These are phyloP conservation scores for Dynastes hyllus DNA, from an alignment of 2,888 invertebrate species.

Conservation along the genomic window DNA sequence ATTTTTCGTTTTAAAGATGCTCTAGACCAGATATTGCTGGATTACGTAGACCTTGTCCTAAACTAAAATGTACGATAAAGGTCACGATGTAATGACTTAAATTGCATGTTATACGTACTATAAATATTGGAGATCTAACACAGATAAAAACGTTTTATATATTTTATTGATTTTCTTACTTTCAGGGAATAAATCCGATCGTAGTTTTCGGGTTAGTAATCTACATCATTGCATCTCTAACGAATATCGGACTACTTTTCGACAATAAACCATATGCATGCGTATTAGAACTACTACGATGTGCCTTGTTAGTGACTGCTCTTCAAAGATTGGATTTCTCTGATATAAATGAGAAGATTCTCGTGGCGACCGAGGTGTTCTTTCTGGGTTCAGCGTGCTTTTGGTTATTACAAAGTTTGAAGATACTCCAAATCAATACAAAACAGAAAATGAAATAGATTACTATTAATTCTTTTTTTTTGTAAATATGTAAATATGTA, in stretches of 20 bases:
- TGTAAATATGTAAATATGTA: background rate
- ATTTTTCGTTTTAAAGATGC: background rate
- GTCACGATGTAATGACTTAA: no score
- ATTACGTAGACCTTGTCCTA: no score
- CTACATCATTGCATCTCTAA: slow-evolving; percentile 80
- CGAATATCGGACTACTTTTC: slow-evolving; percentile 82
- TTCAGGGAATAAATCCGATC: slow-evolving; percentile 77
- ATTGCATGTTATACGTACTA: no score
- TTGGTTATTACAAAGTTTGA: slow-evolving; percentile 78
- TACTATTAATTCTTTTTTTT: background rate
- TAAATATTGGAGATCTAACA: no score
- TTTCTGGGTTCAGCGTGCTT: slow-evolving; percentile 77
- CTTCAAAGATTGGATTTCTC: slow-evolving; percentile 70
- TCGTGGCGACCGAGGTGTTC: slow-evolving; percentile 74
- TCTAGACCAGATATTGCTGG: no score
- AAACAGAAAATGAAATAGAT: slow-evolving; percentile 59
- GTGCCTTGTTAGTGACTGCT: slow-evolving; percentile 75
- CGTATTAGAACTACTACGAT: slow-evolving; percentile 78
- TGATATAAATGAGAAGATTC: slow-evolving; percentile 67
- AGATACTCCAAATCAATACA: slow-evolving; percentile 74
- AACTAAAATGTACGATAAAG: no score
- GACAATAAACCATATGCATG: slow-evolving; percentile 79
- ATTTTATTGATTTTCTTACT: slow-evolving; percentile 57
- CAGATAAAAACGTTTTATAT: no score
- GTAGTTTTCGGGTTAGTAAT: slow-evolving; percentile 75